Conservation (phyloP, 2,888 invertebrate genomes). For the Nomada ruficornis region DNA sequence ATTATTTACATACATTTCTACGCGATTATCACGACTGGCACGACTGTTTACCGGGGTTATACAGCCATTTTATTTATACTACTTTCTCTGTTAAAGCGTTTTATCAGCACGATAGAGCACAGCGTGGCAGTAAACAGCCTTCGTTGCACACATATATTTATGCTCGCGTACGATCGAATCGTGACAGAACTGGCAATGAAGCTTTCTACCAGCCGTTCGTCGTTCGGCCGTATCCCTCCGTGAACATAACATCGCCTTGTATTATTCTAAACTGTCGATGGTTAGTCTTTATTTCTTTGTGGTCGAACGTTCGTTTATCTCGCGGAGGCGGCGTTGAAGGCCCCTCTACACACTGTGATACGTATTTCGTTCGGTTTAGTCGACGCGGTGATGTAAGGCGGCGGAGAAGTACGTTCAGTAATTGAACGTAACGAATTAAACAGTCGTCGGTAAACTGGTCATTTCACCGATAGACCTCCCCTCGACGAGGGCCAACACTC, state of each 20-base stretch:
- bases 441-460: constrained; percentile 18
- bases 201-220: constrained; percentile 26
- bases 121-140: constrained; percentile 40
- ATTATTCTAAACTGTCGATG: constrained; percentile 33
- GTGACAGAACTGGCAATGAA: constrained; percentile 59
- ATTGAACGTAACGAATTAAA: constrained; percentile 48
- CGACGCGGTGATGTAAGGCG: not conserved
- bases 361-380: constrained; percentile 16
- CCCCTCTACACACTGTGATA: constrained; percentile 27
- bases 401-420: constrained; percentile 11
- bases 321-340: constrained; percentile 23
- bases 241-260: constrained; percentile 18
- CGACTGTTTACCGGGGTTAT: not conserved
- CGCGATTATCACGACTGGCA: not conserved
- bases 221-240: constrained; percentile 28
- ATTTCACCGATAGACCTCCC: constrained; percentile 45
- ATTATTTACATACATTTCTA: not conserved
- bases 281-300: constrained; percentile 27
- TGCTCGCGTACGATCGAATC: constrained; percentile 44
- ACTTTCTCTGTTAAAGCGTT: constrained; percentile 43
- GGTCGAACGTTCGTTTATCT: constrained; percentile 36
- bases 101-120: constrained; percentile 25
- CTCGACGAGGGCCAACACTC: constrained; percentile 54
- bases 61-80: not conserved
- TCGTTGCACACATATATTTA: constrained; percentile 34